phyloP scores from a whole-genome alignment of 2,797 vertebrate species.

The Lophura swinhoii region DNA sequence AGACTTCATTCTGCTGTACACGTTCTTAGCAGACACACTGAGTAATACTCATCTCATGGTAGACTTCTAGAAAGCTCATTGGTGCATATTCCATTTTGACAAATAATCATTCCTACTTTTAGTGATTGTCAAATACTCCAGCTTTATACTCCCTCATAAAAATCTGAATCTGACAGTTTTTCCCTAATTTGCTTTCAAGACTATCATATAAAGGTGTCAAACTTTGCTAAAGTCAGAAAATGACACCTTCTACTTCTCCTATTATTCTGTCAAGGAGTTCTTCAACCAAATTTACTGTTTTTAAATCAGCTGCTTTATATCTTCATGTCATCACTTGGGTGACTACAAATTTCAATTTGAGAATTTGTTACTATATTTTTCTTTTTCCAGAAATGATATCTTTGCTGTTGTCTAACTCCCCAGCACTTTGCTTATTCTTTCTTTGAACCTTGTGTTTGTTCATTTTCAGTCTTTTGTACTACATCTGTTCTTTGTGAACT shows the following conservation, averaged over 20 bases:
- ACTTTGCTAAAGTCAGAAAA: background rate
- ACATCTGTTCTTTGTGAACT: background rate
- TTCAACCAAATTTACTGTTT: slow-evolving; percentile 12
- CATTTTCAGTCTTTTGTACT: background rate
- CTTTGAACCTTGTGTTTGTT: background rate
- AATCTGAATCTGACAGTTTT: background rate
- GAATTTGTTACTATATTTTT: background rate
- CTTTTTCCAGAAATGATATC: background rate
- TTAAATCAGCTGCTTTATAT: background rate
- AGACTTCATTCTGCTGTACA: background rate
- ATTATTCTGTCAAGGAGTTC: background rate
- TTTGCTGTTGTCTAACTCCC: background rate
- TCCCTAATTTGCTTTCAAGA: background rate
- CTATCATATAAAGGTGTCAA: background rate
- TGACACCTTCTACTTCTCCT: background rate
- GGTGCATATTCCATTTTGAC: background rate
- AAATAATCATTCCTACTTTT: background rate
- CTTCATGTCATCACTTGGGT: background rate
- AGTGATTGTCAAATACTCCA: background rate
- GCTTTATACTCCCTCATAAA: background rate
- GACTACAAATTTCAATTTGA: background rate
- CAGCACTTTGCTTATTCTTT: background rate
- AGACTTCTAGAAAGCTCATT: background rate
- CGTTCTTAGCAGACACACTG: background rate
- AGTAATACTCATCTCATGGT: background rate